Percentiles rank a stretch among this genome's conserved stretches.
phyloP scores from a whole-genome alignment of 2,113 vertebrate genomes.

The Sterrhoptilus dennistouni region DNA sequence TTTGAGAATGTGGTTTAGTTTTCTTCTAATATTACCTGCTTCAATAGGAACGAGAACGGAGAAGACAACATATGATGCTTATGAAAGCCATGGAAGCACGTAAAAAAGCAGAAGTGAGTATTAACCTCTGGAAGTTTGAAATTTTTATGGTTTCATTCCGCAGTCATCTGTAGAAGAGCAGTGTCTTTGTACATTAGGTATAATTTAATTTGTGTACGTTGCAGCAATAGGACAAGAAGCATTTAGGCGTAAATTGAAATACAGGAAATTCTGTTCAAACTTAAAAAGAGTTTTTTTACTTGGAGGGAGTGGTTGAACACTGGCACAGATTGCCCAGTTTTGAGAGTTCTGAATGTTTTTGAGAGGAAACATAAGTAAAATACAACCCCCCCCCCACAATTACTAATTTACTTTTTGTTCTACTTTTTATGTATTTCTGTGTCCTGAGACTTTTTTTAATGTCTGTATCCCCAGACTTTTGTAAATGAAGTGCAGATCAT shows the following conservation, averaged over 20 bases:
- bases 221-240: neutral
- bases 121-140: neutral
- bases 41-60: slow-evolving; percentile 89
- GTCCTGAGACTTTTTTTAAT: neutral
- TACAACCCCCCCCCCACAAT: accelerated
- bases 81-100: slow-evolving; percentile 94
- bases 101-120: slow-evolving; percentile 92
- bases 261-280: neutral
- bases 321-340: neutral
- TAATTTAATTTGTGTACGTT: neutral
- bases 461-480: neutral
- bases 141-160: neutral
- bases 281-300: neutral
- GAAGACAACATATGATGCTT: slow-evolving; percentile 92
- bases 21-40: slow-evolving; percentile 74
- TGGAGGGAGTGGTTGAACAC: neutral
- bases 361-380: neutral
- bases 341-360: neutral
- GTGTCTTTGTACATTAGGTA: neutral
- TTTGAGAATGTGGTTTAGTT: slow-evolving; percentile 33
- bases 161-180: neutral
- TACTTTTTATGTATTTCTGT: neutral
- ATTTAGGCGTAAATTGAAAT: neutral
- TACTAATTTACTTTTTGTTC: neutral
- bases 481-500: neutral